Conservation (phyloP, 2,797 vertebrate species). For the Picus viridis region DNA sequence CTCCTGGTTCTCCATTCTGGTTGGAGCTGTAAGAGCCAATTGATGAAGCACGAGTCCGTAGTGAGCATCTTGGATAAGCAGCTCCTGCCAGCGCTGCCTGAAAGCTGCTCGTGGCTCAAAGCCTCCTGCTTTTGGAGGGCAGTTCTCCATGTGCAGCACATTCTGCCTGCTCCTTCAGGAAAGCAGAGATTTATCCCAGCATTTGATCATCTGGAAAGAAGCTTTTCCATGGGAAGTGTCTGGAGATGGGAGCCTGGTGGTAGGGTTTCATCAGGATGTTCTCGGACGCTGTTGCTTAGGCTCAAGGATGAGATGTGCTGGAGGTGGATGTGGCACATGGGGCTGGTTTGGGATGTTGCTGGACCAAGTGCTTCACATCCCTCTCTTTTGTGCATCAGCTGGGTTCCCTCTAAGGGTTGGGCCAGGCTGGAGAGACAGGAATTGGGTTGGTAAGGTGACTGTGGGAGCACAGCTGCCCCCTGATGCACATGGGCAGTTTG, state of each 20-base stretch:
- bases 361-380: not conserved
- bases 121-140: not conserved
- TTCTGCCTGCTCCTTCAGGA: not conserved
- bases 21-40: not conserved
- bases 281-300: no score
- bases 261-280: not conserved
- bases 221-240: not conserved
- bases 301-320: not conserved
- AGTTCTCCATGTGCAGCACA: accelerated
- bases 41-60: not conserved
- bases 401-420: not conserved
- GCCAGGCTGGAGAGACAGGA: not conserved
- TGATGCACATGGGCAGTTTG: accelerated
- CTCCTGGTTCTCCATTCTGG: not conserved
- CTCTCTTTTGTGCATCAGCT: accelerated
- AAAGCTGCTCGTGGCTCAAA: not conserved
- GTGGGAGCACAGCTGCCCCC: no score
- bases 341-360: not conserved
- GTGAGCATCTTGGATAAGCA: not conserved
- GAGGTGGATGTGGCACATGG: not conserved
- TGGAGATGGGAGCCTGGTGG: not conserved
- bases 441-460: not conserved
- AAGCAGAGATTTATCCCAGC: not conserved
- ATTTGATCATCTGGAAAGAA: not conserved
- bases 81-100: not conserved